Evolutionary conservation across 1,140 invertebrate genomes (phyloP), one percentile per base, ranked within the genome.

Genomic region (Samia ricini): DNA sequence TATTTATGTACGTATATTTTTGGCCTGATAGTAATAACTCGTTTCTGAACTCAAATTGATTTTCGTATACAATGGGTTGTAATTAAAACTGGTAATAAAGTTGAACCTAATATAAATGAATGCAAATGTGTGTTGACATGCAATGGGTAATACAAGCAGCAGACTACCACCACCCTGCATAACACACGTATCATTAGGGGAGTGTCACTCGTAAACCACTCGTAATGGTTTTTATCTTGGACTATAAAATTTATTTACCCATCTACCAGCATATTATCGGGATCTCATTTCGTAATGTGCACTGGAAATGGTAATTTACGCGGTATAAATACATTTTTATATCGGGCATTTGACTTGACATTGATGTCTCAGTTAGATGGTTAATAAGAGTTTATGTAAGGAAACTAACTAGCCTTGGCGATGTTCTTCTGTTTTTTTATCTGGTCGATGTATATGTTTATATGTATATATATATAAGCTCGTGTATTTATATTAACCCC

Each of bases 231-330:
- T 88, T 87, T 87, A 85, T 88, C 85, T 87, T 69, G 60, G 79
- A 77, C 81, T 83, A 84, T 86, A 88, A 88, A 85, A 87, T 83
- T 82, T 85, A 84, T 88, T 87, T 85, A 83, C 83, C 80, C 81
- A 73, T 82, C 79, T 77, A 75, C 74, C 71, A 78, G 65, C 76
- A 80, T 81, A 85, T 81, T 71, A 73, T 58, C 10, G 29, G 54
- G 72, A 73, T 70, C 71, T 77, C 69, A 77, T 76, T 77, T 66
- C 70, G 60, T 77, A 81, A 81, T 77, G 74, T 61, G 64, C 66
- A 51, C 56, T 36, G 57, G 56, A 64, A 61, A 29, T 57, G 57
- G 59, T 50, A 57, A 63, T 57, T 62, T 60, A 63, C 55, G 20
- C 19, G 18, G 12, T 26, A 56, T 56, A 56, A 56, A 56, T 56